Conservation (phyloP, 2,888 invertebrate species). For the Chrysodeixis includens region DNA sequence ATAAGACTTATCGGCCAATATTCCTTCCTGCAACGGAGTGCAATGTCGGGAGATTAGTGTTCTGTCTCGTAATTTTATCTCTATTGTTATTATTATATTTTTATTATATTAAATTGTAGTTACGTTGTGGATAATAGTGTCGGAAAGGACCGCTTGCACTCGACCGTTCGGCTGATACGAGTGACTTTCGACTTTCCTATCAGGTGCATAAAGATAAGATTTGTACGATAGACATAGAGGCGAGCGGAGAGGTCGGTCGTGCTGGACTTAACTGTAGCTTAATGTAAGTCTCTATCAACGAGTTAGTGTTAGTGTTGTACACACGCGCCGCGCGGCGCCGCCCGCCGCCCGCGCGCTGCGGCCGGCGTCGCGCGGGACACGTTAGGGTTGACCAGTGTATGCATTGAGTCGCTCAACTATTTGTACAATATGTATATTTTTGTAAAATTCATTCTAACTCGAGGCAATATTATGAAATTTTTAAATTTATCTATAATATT, state of each 20-base stretch:
- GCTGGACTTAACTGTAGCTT: constrained; percentile 67
- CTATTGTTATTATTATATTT: constrained; percentile 58
- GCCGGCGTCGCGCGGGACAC: constrained; percentile 29
- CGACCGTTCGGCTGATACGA: constrained; percentile 60
- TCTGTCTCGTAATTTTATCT: constrained; percentile 55
- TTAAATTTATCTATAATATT: constrained; percentile 82
- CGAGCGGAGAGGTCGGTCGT: constrained; percentile 61
- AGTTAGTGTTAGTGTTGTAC: constrained; percentile 81
- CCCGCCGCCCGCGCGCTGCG: constrained; percentile 31
- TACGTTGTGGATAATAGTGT: constrained; percentile 52
- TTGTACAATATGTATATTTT: constrained; percentile 89
- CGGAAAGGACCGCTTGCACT: constrained; percentile 50
- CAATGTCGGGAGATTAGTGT: constrained; percentile 61
- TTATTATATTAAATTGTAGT: constrained; percentile 58
- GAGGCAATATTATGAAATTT: constrained; percentile 86
- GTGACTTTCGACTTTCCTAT: constrained; percentile 68
- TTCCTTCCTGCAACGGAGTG: constrained; percentile 63
- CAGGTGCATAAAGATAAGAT: constrained; percentile 67
- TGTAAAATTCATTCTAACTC: constrained; percentile 87
- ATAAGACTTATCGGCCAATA: constrained; percentile 61
- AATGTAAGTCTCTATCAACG: constrained; percentile 85
- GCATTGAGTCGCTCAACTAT: constrained; percentile 83
- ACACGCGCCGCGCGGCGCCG: constrained; percentile 43
- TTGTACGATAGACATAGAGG: constrained; percentile 64
- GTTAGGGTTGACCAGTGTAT: constrained; percentile 74